These are phyloP conservation scores for Xestia xanthographa DNA, from an alignment of 2,888 invertebrate genomes.

Conservation along the genomic window DNA sequence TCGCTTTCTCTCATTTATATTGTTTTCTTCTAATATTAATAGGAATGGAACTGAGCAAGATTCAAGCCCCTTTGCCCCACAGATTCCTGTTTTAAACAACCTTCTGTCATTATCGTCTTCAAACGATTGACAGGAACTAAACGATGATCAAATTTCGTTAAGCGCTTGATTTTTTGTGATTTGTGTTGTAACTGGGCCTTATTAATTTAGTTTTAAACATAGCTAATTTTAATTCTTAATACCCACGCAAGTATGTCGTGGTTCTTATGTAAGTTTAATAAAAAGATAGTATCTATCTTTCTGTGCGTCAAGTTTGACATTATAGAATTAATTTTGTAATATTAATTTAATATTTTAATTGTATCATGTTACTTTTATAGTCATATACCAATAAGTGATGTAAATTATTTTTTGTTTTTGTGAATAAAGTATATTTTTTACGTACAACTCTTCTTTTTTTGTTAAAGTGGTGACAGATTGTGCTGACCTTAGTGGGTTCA, in stretches of 20 bases:
- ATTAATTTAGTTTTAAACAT: neutral
- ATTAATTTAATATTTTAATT: constrained; percentile 32
- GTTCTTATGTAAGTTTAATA: constrained; percentile 12
- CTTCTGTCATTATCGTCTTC: neutral
- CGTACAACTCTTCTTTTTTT: neutral
- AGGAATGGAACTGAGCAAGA: neutral
- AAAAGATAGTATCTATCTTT: constrained; percentile 69
- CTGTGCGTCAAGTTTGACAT: constrained; percentile 65
- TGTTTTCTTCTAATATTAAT: neutral
- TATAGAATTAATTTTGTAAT: constrained; percentile 22
- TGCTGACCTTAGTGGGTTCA: too few relatives aligned
- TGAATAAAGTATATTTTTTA: constrained; percentile 51
- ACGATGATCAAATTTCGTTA: neutral
- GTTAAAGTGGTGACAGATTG: neutral
- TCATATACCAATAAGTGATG: constrained; percentile 34
- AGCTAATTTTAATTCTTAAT: neutral
- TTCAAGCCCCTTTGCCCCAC: neutral
- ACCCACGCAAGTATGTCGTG: constrained; percentile 5
- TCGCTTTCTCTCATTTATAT: neutral
- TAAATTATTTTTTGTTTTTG: constrained; percentile 64
- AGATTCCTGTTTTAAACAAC: neutral
- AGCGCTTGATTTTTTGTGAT: neutral
- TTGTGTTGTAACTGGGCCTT: neutral
- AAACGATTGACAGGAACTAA: neutral
- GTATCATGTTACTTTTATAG: constrained; percentile 17